Evolutionary conservation across 2,113 vertebrate genomes (phyloP), one percentile per base, ranked within the genome.

Genomic region (Phrynosoma platyrhinos): DNA sequence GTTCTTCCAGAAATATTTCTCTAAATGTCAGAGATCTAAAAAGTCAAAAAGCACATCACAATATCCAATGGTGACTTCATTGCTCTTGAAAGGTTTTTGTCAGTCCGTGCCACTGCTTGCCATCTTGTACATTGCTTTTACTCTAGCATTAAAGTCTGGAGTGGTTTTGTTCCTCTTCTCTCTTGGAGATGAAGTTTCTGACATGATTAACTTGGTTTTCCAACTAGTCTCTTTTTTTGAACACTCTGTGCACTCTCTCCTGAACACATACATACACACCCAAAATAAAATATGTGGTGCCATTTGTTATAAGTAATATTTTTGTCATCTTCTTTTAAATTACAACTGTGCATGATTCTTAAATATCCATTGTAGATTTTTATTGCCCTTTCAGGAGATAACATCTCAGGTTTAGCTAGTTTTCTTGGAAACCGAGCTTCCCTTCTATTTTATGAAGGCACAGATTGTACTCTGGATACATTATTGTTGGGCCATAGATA

Each of bases 211-310:
- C 76, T 9, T 74, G 75, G 69, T 80, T 40, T 23, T 2, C 0
- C 7, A 9, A n/a, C 71, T 74, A 14, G 72, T 0, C 25, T 62
- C 3, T 25, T 89, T 2, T 62, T 27, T 85, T 84, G 62, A 53
- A 4, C 8, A 21, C 23, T 55, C 7, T 36, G 66, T 12, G 23
- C 52, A 25, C 25, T 68, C 13, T 52, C 13, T 18, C 18, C 1
- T 47, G 42, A 47, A 47, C 4, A 87, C 52, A 1, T 0, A 0
- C 0, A 0, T 85, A 76, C 13, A 10, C 14, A 58, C 55, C 55
- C 55, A 4, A 62, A 62, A 9, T n/a, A 87, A 89, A 74, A 62
- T 36, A 21, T 83, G 9, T 82, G 30, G 2, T 0, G 0, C 32
- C 30, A 25, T 20, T 76, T 42, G 36, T 76, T 42, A 9, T 76